These are phyloP conservation scores for Anoura caudifer DNA, from an alignment of 2,113 vertebrate species.

Conservation along the genomic window DNA sequence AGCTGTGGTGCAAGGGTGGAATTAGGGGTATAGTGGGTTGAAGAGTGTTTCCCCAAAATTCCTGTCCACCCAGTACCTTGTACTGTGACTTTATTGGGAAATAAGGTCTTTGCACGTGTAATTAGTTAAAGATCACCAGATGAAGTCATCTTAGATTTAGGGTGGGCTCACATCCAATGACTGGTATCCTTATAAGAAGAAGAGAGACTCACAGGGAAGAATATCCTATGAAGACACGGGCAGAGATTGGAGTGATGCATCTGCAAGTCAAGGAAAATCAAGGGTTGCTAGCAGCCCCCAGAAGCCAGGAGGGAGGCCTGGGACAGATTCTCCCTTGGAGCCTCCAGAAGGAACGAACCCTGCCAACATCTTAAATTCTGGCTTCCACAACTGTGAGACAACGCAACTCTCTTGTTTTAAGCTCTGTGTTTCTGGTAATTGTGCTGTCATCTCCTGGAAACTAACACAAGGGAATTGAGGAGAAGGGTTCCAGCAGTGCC, in stretches of 20 bases:
- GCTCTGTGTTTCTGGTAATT: neutral
- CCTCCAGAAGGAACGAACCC: neutral
- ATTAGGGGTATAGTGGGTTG: neutral
- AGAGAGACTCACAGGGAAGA: neutral
- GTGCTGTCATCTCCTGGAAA: neutral
- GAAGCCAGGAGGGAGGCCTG: neutral
- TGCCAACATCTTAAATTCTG: neutral
- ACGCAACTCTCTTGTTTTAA: neutral
- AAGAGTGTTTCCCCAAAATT: neutral
- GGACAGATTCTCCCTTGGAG: too few species aligned
- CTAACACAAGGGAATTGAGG: neutral
- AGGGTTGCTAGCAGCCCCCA: accelerated
- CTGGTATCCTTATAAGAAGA: neutral
- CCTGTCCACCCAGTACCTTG: neutral
- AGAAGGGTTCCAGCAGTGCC: neutral
- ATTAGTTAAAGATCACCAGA: neutral
- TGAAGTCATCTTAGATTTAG: neutral
- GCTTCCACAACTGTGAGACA: neutral
- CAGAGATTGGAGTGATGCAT: accelerated
- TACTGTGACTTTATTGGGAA: neutral
- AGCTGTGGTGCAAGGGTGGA: neutral
- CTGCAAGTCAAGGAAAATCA: accelerated
- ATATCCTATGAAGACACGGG: neutral
- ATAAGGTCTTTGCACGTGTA: neutral
- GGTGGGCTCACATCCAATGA: neutral